Conservation (phyloP, 2,113 vertebrate genomes). For the Laterallus jamaicensis region DNA sequence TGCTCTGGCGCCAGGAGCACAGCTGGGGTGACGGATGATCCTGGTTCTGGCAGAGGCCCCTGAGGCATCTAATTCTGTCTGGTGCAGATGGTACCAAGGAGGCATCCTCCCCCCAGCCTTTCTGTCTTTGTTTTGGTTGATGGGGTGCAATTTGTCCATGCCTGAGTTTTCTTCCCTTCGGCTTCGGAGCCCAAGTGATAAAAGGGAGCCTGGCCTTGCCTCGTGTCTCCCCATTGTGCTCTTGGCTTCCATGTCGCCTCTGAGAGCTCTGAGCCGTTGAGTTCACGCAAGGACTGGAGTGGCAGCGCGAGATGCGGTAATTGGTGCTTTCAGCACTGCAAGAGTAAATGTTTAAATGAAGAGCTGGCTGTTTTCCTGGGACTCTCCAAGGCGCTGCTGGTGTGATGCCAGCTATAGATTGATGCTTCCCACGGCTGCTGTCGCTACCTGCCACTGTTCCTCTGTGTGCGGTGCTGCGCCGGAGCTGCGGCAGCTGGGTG, state of each 20-base stretch:
- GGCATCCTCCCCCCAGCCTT: not conserved
- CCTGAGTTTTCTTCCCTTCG: not conserved
- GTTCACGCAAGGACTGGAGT: accelerated
- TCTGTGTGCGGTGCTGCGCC: not conserved
- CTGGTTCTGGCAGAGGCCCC: not conserved
- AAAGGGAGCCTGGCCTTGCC: not conserved
- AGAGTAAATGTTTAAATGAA: not conserved
- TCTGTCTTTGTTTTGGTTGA: slow-evolving; percentile 18
- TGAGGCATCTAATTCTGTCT: not conserved
- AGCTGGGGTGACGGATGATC: not conserved
- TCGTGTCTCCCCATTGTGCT: accelerated
- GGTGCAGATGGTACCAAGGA: slow-evolving; percentile 26
- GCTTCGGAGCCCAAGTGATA: not conserved
- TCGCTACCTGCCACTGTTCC: not conserved
- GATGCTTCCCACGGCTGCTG: not conserved
- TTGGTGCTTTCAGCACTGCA: not conserved
- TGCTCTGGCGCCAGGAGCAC: not conserved
- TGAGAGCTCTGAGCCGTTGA: accelerated
- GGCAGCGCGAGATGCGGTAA: not conserved
- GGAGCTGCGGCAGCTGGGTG: not conserved
- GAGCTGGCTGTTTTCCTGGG: not conserved
- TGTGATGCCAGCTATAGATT: not conserved
- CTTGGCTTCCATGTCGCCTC: accelerated
- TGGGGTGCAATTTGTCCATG: not conserved
- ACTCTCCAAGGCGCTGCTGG: not conserved